Base-by-base conservation (phyloP, 2,113 vertebrate genomes). In the Crotalus viridis region DNA sequence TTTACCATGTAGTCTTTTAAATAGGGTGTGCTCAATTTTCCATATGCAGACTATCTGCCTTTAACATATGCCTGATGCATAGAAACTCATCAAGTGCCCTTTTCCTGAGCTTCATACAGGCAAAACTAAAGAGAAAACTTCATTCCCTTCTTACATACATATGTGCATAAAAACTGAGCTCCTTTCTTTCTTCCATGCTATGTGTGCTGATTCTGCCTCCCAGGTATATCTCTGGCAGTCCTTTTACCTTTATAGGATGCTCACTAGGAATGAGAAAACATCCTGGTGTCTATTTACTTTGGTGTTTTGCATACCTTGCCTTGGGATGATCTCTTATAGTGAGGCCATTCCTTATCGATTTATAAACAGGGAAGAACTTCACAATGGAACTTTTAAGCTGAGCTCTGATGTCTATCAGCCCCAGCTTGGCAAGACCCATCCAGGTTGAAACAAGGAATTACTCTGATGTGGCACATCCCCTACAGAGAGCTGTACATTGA, bases 401-500 rank as follows among this genome's bases (percentile, higher is more conserved):
- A 33, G 43, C 33, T 39, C 17, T 89, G 39, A 51, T 64, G 57
- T 88, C 7, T 28, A 88, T 56, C 7, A 88, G 52, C 19, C 19
- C 28, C 87, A 88, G 52, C 26, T 51, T 91, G 81, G 54, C 81
- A 55, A 81, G 22, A 7, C 33, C 85, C 10, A 4, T 24, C 56
- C 57, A n/a, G 51, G 43, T 88, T 74, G 52, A 55, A 81, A 26
- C 39, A 48, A 86, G 74, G 54, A 48, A 17, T 48, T 57, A 39
- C 54, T 59, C 33, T 52, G 24, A 26, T 64, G 22, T 13, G 87
- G 10, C 46, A 74, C 59, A 89, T 52, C 15, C 39, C 12, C 87
- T 85, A 26, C 15, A 57, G 26, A 61, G 55, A 85, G 43, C 7
- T 4, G 26, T 28, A 93, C 74, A 17, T 91, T 95, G 93, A 96